Evolutionary conservation across 2,797 vertebrate species (phyloP).

Genomic region (Leptodactylus fallax): DNA sequence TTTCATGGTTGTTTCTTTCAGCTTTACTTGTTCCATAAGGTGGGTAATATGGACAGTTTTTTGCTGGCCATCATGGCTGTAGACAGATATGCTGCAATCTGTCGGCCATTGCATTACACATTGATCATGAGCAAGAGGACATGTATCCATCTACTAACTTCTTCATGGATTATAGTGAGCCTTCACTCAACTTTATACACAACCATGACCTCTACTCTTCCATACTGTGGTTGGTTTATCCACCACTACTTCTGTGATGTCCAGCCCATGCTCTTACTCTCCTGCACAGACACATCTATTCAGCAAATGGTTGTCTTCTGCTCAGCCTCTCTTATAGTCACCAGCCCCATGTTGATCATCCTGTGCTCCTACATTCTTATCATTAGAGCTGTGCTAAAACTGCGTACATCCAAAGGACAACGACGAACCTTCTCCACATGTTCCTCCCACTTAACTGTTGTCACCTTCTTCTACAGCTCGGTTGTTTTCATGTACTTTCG

Average conservation of each 20-base stretch:
- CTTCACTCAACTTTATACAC: constrained; percentile 49
- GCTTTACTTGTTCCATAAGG: constrained; percentile 40
- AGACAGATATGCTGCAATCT: constrained; percentile 51
- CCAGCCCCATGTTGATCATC: constrained; percentile 53
- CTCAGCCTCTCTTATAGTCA: constrained; percentile 51
- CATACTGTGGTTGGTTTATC: constrained; percentile 5
- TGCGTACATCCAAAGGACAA: constrained; percentile 6
- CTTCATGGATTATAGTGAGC: constrained; percentile 33
- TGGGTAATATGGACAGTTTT: constrained; percentile 53
- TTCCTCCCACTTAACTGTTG: constrained; percentile 46
- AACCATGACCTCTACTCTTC: constrained; percentile 29
- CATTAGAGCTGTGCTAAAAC: constrained; percentile 28
- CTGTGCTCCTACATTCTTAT: constrained; percentile 39
- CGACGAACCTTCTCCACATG: constrained; percentile 48
- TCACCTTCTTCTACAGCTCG: constrained; percentile 40
- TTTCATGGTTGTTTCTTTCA: constrained; percentile 43
- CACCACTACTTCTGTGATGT: constrained; percentile 51
- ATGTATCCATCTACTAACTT: background rate
- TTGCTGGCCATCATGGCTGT: constrained; percentile 50
- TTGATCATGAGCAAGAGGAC: constrained; percentile 46
- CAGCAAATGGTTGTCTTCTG: constrained; percentile 46
- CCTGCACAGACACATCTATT: constrained; percentile 44
- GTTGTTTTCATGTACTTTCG: constrained; percentile 57
- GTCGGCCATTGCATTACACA: constrained; percentile 46
- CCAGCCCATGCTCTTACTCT: constrained; percentile 33